These are phyloP conservation scores for Schizopygopsis malacanthus DNA, from an alignment of 2,797 vertebrate genomes.

Conservation along the genomic window DNA sequence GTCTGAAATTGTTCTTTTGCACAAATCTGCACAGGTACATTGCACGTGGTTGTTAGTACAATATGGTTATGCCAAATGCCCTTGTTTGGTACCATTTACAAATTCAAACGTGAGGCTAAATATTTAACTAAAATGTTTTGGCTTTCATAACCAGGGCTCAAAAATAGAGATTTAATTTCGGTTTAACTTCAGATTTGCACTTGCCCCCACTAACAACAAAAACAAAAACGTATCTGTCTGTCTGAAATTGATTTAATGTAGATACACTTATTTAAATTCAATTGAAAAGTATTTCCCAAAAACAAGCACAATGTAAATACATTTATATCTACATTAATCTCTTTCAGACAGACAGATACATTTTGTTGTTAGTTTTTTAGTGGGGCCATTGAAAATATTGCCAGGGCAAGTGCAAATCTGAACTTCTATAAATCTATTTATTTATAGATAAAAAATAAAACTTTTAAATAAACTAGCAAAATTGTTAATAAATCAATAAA, in stretches of 20 bases:
- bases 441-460: too few species aligned
- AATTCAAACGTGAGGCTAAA: not conserved
- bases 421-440: too few species aligned
- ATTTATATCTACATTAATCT: too few species aligned
- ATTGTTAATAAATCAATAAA: too few species aligned
- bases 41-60: conserved; percentile 3
- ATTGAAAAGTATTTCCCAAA: too few species aligned
- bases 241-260: not conserved
- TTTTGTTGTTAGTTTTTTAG: too few species aligned
- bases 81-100: not conserved
- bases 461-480: too few species aligned
- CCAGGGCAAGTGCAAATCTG: too few species aligned
- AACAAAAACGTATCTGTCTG: not conserved
- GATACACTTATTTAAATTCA: not conserved
- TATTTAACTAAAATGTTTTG: not conserved
- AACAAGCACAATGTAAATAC: too few species aligned
- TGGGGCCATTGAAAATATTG: too few species aligned
- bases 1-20: conserved; percentile 10
- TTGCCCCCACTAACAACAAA: not conserved
- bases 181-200: not conserved
- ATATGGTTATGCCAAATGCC: not conserved
- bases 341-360: too few species aligned
- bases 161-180: not conserved
- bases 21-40: conserved; percentile 14
- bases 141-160: not conserved